phyloP scores from a whole-genome alignment of 1,140 invertebrate species.

The Heliconius melpomene region DNA sequence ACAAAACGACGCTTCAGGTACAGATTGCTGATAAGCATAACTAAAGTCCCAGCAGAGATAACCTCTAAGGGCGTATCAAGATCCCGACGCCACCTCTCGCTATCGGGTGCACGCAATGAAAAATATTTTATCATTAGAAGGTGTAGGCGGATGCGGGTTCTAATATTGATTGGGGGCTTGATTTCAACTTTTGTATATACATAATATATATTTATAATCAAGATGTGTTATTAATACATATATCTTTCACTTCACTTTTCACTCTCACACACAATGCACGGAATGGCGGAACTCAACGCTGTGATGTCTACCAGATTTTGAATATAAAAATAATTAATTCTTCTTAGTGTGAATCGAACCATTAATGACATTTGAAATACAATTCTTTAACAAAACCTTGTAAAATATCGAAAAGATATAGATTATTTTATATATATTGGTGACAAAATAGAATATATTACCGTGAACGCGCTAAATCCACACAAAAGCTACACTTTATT shows the following conservation, averaged over 20 bases:
- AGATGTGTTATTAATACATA: too few species aligned
- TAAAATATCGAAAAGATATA: background rate
- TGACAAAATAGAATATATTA: constrained; percentile 7
- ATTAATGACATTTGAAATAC: too few species aligned
- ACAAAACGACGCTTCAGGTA: constrained; percentile 12
- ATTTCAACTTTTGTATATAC: background rate
- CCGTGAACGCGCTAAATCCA: background rate
- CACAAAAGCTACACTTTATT: background rate
- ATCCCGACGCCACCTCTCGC: constrained; percentile 5
- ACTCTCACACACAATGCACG: too few species aligned
- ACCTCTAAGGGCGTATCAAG: constrained; percentile 13
- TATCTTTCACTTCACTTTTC: too few species aligned
- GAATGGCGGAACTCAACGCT: too few species aligned
- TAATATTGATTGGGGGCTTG: background rate
- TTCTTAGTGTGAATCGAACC: too few species aligned
- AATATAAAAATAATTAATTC: too few species aligned
- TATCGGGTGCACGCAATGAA: constrained; percentile 12
- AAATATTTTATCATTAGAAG: background rate
- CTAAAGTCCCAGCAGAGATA: constrained; percentile 4
- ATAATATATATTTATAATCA: too few species aligned
- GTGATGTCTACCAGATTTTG: too few species aligned
- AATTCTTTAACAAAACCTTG: too few species aligned
- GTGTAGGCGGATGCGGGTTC: background rate
- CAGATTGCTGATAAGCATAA: constrained; percentile 12
- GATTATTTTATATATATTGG: background rate